Percentiles rank a stretch among this genome's conserved stretches.
Evolutionary conservation across 2,888 invertebrate species (phyloP).

Genomic region (Drosophila leonis): DNA sequence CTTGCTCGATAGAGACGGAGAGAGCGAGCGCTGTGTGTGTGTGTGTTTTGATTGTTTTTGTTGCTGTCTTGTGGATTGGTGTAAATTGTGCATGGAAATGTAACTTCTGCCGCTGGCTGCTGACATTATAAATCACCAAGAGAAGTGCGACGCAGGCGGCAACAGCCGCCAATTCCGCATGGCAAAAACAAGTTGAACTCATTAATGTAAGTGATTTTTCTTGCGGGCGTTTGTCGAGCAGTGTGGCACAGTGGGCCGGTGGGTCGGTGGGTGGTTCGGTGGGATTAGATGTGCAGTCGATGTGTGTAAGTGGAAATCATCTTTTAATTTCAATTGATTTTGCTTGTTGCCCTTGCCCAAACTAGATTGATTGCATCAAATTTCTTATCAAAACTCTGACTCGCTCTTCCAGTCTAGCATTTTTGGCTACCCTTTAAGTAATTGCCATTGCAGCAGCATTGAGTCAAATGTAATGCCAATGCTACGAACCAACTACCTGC

Average conservation of each 20-base stretch:
- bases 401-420: slow-evolving; percentile 34
- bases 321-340: slow-evolving; percentile 82
- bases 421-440: slow-evolving; percentile 63
- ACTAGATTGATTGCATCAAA: slow-evolving; percentile 76
- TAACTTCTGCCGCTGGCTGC: slow-evolving; percentile 80
- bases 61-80: slow-evolving; percentile 67
- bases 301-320: slow-evolving; percentile 62
- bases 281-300: slow-evolving; percentile 2
- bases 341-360: slow-evolving; percentile 72
- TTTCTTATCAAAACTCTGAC: slow-evolving; percentile 72
- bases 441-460: slow-evolving; percentile 54
- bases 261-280: not conserved
- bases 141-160: slow-evolving; percentile 30
- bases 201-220: slow-evolving; percentile 81
- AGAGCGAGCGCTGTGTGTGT: slow-evolving; percentile 1
- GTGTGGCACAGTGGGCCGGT: not conserved
- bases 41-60: slow-evolving; percentile 55
- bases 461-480: not conserved
- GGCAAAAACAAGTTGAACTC: slow-evolving; percentile 79
- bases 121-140: slow-evolving; percentile 80
- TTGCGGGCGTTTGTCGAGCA: slow-evolving; percentile 62
- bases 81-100: slow-evolving; percentile 81
- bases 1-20: slow-evolving; percentile 4
- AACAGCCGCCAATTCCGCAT: slow-evolving; percentile 58
- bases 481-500: not conserved